Percentiles rank a stretch among this genome's conserved stretches.
These are phyloP conservation scores for Dromius quadrimaculatus DNA, from an alignment of 2,888 invertebrate genomes.

Conservation along the genomic window DNA sequence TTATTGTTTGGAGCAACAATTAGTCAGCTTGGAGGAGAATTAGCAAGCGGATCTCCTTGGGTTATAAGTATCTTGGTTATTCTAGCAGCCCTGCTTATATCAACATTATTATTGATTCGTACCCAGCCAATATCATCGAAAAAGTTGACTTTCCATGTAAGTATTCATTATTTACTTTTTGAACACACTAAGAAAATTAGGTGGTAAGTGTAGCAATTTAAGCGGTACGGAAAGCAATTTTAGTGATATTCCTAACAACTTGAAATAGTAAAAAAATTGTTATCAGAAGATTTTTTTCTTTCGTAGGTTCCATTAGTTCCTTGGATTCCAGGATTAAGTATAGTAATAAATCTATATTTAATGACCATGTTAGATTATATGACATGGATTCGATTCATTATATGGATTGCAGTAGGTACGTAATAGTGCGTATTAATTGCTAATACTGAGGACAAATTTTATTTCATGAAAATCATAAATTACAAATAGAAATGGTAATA, in stretches of 20 bases:
- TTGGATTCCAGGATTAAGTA: conserved; percentile 82
- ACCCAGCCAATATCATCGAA: conserved; percentile 74
- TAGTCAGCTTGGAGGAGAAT: conserved; percentile 61
- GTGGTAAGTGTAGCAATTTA: too few relatives aligned
- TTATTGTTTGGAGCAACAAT: conserved; percentile 63
- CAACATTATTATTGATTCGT: conserved; percentile 70
- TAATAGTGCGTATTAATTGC: too few relatives aligned
- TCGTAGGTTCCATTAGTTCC: conserved; percentile 87
- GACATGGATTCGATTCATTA: conserved; percentile 85
- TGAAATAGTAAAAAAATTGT: too few relatives aligned
- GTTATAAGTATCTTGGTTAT: conserved; percentile 62
- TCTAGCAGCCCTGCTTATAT: conserved; percentile 60
- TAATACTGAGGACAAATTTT: too few relatives aligned
- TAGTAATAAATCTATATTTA: conserved; percentile 85
- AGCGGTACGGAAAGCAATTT: too few relatives aligned
- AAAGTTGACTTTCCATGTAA: conserved; percentile 38
- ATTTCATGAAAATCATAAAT: too few relatives aligned
- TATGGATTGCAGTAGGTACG: conserved; percentile 86
- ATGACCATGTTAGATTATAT: conserved; percentile 82
- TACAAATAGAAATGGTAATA: too few relatives aligned
- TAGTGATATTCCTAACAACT: too few relatives aligned
- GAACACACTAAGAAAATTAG: too few relatives aligned
- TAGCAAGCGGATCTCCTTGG: conserved; percentile 63
- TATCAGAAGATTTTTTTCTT: conserved; percentile 47
- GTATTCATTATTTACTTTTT: conserved; percentile 14